Base-by-base conservation (phyloP, 1,140 invertebrate species). In the Heterodera carotae region DNA sequence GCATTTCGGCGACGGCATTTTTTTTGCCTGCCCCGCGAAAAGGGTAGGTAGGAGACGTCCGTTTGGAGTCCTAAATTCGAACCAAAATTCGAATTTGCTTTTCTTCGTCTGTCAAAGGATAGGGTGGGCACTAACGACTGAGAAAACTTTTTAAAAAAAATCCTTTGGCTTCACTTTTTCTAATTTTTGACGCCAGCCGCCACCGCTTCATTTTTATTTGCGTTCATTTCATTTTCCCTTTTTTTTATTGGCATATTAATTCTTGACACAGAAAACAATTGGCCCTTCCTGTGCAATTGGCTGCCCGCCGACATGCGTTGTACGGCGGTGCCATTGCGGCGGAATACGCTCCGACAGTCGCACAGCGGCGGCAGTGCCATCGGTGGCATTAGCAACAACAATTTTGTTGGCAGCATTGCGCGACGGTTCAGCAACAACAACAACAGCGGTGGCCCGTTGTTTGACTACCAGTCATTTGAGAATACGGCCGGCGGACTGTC, bases 211-310 rank as follows among this genome's bases (percentile, higher is more conserved):
- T n/a, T n/a, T n/a, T n/a, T n/a, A n/a, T n/a, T n/a, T n/a, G n/a
- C n/a, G n/a, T n/a, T n/a, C n/a, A n/a, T n/a, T n/a, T n/a, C n/a
- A n/a, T n/a, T 48, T 70, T 59, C 8, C 4, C 39, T 31, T 73
- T 72, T 72, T 43, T n/a, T 18, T 31, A 3, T 31, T 34, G n/a
- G 29, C 60, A 60, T 70, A 15, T 59, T 56, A 70, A 31, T 75
- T 75, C 2, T n/a, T 70, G 22, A 12, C 10, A 27, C 69, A 76
- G 75, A 76, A 34, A 15, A 79, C 73, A 76, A 74, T 33, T 76
- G 75, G 75, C 73, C 33, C 27, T 29, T 76, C 12, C 27, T 76
- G 67, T 4, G 53, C 36, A 76, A 76, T 43, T 76, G 75, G 75
- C n/a, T n/a, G 22, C 69, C 29, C 76, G 73, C 25, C 29, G 76